Conservation (phyloP, 35 echinoderm and acorn worm genomes). For the Amphiura filiformis region DNA sequence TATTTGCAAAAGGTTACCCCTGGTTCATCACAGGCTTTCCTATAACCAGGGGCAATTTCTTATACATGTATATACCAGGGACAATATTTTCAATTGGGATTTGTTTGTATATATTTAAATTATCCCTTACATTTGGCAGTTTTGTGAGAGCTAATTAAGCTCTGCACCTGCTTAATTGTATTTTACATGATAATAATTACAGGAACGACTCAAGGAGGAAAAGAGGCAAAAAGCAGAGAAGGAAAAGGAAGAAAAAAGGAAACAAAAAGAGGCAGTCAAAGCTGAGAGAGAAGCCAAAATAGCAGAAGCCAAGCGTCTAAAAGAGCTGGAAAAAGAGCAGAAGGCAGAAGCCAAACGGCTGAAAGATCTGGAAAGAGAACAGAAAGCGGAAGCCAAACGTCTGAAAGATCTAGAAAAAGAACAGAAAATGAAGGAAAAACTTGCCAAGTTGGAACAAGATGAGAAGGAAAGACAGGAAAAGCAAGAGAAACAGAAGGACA, state of each 20-base stretch:
- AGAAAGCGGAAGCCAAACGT: neutral
- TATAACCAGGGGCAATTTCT: no score
- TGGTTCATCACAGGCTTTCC: no score
- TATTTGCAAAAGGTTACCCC: no score
- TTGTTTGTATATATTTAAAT: no score
- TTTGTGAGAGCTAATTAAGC: no score
- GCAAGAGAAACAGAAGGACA: constrained; percentile 27
- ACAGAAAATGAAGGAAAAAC: constrained; percentile 35
- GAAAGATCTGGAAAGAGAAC: constrained; percentile 6
- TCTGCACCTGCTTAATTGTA: no score
- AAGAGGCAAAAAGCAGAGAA: constrained; percentile 26
- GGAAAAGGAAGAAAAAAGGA: constrained; percentile 47
- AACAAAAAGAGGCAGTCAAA: constrained; percentile 23
- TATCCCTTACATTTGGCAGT: no score
- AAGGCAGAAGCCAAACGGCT: constrained; percentile 10
- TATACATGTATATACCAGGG: no score
- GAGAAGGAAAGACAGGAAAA: constrained; percentile 44
- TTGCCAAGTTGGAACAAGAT: constrained; percentile 26
- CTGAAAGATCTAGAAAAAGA: constrained; percentile 16
- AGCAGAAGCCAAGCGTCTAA: neutral
- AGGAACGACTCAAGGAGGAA: constrained; percentile 16
- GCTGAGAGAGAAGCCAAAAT: neutral
- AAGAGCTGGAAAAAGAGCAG: neutral
- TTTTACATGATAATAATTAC: no score
- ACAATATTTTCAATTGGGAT: no score